These are phyloP conservation scores for Ophion costatus DNA, from an alignment of 2,888 invertebrate species.

Conservation along the genomic window DNA sequence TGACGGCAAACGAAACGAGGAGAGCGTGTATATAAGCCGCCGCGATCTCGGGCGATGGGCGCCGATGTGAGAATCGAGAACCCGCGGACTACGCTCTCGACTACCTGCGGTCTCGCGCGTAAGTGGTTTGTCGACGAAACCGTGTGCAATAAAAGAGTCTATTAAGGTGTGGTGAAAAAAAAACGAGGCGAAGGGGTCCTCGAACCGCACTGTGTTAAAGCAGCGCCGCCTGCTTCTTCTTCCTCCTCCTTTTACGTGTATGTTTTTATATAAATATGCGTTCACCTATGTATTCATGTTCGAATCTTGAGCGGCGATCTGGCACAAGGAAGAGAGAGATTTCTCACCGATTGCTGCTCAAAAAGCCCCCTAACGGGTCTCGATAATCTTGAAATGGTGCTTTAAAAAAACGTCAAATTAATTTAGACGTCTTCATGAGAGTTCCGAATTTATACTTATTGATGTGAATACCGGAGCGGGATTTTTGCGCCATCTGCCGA, in stretches of 20 bases:
- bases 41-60: conserved; percentile 43
- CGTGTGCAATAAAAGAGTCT: conserved; percentile 73
- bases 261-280: conserved; percentile 28
- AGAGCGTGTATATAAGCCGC: conserved; percentile 36
- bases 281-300: conserved; percentile 41
- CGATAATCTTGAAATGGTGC: conserved; percentile 51
- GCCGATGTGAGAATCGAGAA: conserved; percentile 65
- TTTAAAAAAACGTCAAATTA: conserved; percentile 58
- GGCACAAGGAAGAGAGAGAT: conserved; percentile 59
- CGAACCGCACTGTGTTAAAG: conserved; percentile 62
- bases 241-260: conserved; percentile 25
- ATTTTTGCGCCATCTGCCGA: conserved; percentile 36
- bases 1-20: conserved; percentile 48
- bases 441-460: conserved; percentile 45
- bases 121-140: conserved; percentile 75
- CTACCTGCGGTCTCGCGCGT: conserved; percentile 73
- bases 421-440: conserved; percentile 62
- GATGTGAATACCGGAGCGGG: conserved; percentile 34
- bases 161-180: conserved; percentile 71
- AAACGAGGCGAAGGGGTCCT: conserved; percentile 55
- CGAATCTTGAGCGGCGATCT: conserved; percentile 62
- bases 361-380: conserved; percentile 33
- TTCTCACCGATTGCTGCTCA: conserved; percentile 59
- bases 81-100: conserved; percentile 67
- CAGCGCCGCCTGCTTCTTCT: conserved; percentile 51